Conservation (phyloP, 2,797 vertebrate species). For the Rhinichthys osculus region DNA sequence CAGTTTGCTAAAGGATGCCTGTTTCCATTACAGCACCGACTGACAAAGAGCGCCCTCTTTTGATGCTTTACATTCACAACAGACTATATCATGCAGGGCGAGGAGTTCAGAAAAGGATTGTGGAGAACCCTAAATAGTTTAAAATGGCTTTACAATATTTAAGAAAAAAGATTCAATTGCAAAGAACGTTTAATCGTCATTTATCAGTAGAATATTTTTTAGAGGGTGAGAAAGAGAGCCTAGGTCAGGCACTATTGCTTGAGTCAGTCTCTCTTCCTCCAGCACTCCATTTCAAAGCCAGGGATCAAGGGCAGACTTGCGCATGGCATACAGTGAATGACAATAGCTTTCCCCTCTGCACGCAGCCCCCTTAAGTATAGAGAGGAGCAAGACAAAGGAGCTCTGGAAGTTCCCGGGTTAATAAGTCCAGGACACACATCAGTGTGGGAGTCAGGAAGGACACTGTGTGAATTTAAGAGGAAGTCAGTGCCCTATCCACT, state of each 20-base stretch:
- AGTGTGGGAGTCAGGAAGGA: conserved; percentile 58
- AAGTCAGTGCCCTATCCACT: conserved; percentile 73
- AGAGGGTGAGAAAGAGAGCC: conserved; percentile 6
- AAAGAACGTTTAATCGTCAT: neutral
- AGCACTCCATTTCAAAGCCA: conserved; percentile 80
- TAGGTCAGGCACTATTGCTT: conserved; percentile 18
- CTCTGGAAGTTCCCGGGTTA: conserved; percentile 68
- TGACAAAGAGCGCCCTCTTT: conserved; percentile 78
- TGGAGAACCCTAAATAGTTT: neutral
- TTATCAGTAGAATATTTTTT: neutral
- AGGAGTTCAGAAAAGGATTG: neutral
- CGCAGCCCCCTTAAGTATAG: conserved; percentile 69
- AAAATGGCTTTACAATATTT: neutral
- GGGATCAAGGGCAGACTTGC: conserved; percentile 82
- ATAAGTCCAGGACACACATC: conserved; percentile 67
- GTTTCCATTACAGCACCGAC: conserved; percentile 28
- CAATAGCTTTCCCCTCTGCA: conserved; percentile 78
- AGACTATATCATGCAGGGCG: neutral
- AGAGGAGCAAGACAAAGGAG: conserved; percentile 69
- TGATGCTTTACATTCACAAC: conserved; percentile 57
- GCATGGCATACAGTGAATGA: conserved; percentile 81
- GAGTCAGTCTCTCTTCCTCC: conserved; percentile 55
- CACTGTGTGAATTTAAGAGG: conserved; percentile 73
- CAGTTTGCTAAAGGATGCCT: conserved; percentile 67
- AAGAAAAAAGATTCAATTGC: neutral